These are phyloP conservation scores for Mystacides longicornis DNA, from an alignment of 2,888 invertebrate genomes.

Conservation along the genomic window DNA sequence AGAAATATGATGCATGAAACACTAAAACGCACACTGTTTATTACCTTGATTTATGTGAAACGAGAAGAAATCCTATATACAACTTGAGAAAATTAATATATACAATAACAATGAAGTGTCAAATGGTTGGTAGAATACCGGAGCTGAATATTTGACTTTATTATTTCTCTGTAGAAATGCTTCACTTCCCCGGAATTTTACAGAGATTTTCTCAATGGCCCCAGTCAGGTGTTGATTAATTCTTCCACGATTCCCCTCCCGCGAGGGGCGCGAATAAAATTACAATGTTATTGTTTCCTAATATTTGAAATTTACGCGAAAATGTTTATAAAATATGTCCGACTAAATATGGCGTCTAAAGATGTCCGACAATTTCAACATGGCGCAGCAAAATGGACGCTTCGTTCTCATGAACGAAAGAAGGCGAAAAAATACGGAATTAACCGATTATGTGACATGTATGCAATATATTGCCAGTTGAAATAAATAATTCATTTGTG, in stretches of 20 bases:
- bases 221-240: conserved; percentile 30
- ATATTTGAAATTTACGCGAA: conserved; percentile 54
- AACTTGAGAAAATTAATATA: too few relatives aligned
- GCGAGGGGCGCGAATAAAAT: conserved; percentile 42
- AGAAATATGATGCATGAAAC: too few relatives aligned
- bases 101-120: conserved; percentile 49
- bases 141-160: conserved; percentile 45
- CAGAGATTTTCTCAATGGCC: conserved; percentile 43
- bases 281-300: conserved; percentile 45
- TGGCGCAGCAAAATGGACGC: conserved; percentile 53
- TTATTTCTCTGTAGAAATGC: conserved; percentile 50
- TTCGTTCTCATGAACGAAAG: conserved; percentile 29
- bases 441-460: too few relatives aligned
- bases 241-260: conserved; percentile 14
- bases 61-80: too few relatives aligned
- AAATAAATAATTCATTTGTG: too few relatives aligned
- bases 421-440: conserved; percentile 28
- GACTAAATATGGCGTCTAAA: conserved; percentile 68
- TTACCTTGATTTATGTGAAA: too few relatives aligned
- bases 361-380: conserved; percentile 58
- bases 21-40: too few relatives aligned
- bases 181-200: conserved; percentile 44
- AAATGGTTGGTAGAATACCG: conserved; percentile 38
- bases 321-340: conserved; percentile 70
- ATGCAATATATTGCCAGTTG: neutral